Base-by-base conservation (phyloP, 2,888 invertebrate species). In the Crossocerus cetratus region DNA sequence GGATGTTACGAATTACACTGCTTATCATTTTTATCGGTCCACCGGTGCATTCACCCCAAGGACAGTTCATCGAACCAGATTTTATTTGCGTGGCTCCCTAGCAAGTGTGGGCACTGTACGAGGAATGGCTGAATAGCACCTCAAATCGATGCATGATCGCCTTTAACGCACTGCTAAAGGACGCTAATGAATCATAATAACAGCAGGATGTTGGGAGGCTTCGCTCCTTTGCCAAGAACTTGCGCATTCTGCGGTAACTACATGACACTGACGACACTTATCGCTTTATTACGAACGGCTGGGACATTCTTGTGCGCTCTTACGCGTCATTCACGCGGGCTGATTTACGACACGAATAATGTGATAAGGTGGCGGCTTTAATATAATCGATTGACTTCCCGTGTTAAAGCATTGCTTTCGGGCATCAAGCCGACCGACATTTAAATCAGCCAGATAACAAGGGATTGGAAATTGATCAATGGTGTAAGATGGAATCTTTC, bases 11-110 rank as follows among this genome's bases (percentile, higher is more conserved):
- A 81, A 81, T 83, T 78, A 77, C 79, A 49, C 71, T 73, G 70
- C 74, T 81, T 83, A 82, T 83, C 83, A 74, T 69, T 81, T 81
- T 82, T 81, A 82, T 82, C 82, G 74, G 69, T 55, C 67, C 68
- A 72, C 55, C 63, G 69, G 83, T 74, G 44, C 77, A 49, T 83
- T 82, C 72, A 81, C 83, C 79, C 77, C 63, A 59, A 22, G 23
- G 42, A 4, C 64, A 57, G 81, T 81, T 82, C 83, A 65, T 81
- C 83, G 83, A 78, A 77, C 81, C 71, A 77, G 73, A 74, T 78
- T 76, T 74, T 69, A 65, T 70, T 54, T 64, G 53, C 59, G 65
- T 62, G 49, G 13, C 43, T 60, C 65, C 71, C 56, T 69, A 43
- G 72, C 65, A 70, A 81, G 81, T 63, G 69, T 70, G 44, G 23